Percentiles rank a stretch among this genome's conserved stretches.
Evolutionary conservation across 2,888 invertebrate genomes (phyloP).

Genomic region (Lepidochitona cinerea): DNA sequence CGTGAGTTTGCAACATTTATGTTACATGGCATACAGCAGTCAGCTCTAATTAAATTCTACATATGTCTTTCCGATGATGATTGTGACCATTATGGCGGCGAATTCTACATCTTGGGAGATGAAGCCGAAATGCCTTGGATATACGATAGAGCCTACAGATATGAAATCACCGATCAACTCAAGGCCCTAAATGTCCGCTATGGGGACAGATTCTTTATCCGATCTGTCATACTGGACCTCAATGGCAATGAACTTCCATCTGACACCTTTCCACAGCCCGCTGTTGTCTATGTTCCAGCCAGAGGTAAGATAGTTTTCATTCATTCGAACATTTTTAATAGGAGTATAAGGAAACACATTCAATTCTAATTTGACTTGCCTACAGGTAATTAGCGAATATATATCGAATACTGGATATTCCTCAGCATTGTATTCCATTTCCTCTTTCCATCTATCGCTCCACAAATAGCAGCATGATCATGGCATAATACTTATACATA

Average conservation of each 20-base stretch:
- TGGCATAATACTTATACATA: too few species aligned
- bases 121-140: slow-evolving; percentile 32
- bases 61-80: neutral
- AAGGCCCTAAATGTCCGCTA: slow-evolving; percentile 17
- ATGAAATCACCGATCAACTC: slow-evolving; percentile 33
- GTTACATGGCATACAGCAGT: slow-evolving; percentile 17
- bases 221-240: slow-evolving; percentile 17
- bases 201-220: slow-evolving; percentile 23
- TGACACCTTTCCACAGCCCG: slow-evolving; percentile 11
- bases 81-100: slow-evolving; percentile 19
- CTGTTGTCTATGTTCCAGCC: neutral
- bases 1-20: slow-evolving; percentile 19
- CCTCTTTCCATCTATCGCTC: too few species aligned
- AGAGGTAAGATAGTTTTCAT: neutral
- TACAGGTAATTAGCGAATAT: too few species aligned
- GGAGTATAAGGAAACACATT: too few species aligned
- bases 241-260: slow-evolving; percentile 7
- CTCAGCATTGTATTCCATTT: too few species aligned
- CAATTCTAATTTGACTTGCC: too few species aligned
- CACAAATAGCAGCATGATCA: too few species aligned
- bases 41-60: slow-evolving; percentile 14
- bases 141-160: slow-evolving; percentile 32
- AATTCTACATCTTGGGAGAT: slow-evolving; percentile 32
- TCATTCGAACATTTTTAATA: too few species aligned
- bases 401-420: too few species aligned